Base-by-base conservation (phyloP, 2,113 vertebrate species). In the Leptosomus discolor region DNA sequence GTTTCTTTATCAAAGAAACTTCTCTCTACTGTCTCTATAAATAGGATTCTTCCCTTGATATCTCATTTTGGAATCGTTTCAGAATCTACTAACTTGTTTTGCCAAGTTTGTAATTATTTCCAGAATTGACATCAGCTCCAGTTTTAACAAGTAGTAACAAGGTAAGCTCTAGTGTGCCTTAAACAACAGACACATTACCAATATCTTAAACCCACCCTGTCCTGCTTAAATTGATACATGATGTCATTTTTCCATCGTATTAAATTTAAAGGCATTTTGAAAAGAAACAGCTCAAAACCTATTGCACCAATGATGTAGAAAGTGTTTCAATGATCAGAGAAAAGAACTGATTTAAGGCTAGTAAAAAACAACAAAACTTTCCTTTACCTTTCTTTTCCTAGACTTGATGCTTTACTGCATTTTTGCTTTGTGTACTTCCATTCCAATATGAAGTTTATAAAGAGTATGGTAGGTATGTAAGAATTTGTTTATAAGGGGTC, bases 81-180 rank as follows among this genome's bases (percentile, higher is more conserved):
- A 95, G 50, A 91, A 78, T 74, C 51, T 50, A 70, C 12, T 54
- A 87, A 74, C n/a, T 71, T 83, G 3, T 73, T 90, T 80, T 80
- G n/a, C 84, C 78, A 90, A 37, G 12, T 91, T 73, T 89, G 20
- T 27, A 84, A 91, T 92, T 92, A 67, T 95, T 97, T 97, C 79
- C 46, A 86, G 56, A 94, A 50, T 37, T 93, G 63, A 70, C 26
- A 27, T 81, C 53, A 87, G 12, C 30, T 82, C 64, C 29, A 43
- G 14, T 73, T 89, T 76, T 91, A 95, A 95, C 45, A 61, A 88
- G 56, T 18, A 32, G 20, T 94, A 92, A 78, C 29, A 80, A 88
- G 32, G 54, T 88, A 88, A 92, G 48, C 4, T 70, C 21, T 64
- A 77, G 88, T 53, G 12, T 82, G 13, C 20, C 46, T n/a, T 36